Evolutionary conservation across 2,113 vertebrate genomes (phyloP), one percentile per base, ranked within the genome.

Genomic region (Plestiodon gilberti): DNA sequence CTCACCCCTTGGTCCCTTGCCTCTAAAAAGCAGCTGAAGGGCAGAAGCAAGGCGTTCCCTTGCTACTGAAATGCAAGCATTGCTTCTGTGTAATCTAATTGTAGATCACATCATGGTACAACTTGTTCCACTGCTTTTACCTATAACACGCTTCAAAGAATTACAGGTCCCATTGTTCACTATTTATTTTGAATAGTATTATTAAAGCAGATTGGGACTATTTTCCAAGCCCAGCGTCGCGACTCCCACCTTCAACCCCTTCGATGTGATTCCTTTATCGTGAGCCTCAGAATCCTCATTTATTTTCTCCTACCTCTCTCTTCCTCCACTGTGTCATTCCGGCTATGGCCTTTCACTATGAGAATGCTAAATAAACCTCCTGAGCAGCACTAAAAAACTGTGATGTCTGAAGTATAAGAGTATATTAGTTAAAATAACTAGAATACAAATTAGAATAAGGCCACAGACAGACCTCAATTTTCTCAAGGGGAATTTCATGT

Each of bases 51-150:
- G 84, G 67, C 11, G 67, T 33, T 71, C 65, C 84, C 30, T 20
- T 73, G 52, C 57, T 48, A 14, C 28, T 86, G 38, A 70, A 79
- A 81, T 62, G 59, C 3, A 55, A 81, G 30, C 67, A 62, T 11
- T 61, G 13, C 33, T 78, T 86, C n/a, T 6, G 40, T 64, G 40
- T 74, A 57, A 73, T 65, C 70, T 81, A 38, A 85, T 40, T 78
- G 48, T 57, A n/a, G n/a, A 69, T 40, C 40, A 74, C 43, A 73
- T 48, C 25, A 81, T 52, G 59, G 69, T 64, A 64, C 55, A 71
- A 62, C 78, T 64, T 61, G 85, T 64, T 81, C 69, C 57, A 6
- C 69, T 81, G 78, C 69, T 86, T 81, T 81, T 81, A 48, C 40
- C 52, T 52, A 86, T 30, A 38, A 79, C 48, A 74, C 1, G 14